Evolutionary conservation across 2,797 vertebrate genomes (phyloP), one percentile per base, ranked within the genome.

Genomic region (Buceros bicornis): DNA sequence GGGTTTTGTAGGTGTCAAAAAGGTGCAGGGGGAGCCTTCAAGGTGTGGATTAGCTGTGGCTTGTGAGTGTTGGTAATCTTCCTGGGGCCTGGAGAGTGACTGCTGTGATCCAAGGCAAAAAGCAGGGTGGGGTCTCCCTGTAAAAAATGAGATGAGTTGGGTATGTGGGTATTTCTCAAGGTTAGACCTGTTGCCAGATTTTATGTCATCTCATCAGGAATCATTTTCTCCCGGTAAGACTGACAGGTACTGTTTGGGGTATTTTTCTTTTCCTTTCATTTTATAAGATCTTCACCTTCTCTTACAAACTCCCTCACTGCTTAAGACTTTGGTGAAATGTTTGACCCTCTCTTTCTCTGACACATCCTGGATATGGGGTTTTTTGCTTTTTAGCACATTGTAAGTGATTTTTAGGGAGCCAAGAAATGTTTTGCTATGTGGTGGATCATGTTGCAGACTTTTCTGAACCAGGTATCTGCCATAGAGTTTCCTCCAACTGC

Each of bases 221-320:
- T 26, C 31, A 3, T 16, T 65, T 76, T 89, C 35, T 10, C 3
- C 1, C 2, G 6, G 4, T 89, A 28, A 60, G 87, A 54, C 28
- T 48, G 24, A 35, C 3, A 72, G 37, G 22, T 51, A 51, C 6
- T 11, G 0, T 19, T 74, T 0, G 0, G 19, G 5, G 2, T 33
- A 20, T 26, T 65, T 88, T 82, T 70, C 35, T n/a, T 64, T 56
- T 17, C 17, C 8, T 26, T 69, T 72, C 48, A 9, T 4, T 72
- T 86, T 24, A 5, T 29, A 50, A 14, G 11, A 42, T 37, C 53
- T 64, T 16, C 3, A 33, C 77, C 85, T 85, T 79, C 31, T 54
- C 79, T 48, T 65, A 71, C 16, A 64, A 53, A 31, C 11, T 70
- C 10, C 5, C 12, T 72, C 11, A 19, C 11, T 20, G 9, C 11